phyloP scores from a whole-genome alignment of 2,888 invertebrate species.

The Exephanes ischioxanthus region DNA sequence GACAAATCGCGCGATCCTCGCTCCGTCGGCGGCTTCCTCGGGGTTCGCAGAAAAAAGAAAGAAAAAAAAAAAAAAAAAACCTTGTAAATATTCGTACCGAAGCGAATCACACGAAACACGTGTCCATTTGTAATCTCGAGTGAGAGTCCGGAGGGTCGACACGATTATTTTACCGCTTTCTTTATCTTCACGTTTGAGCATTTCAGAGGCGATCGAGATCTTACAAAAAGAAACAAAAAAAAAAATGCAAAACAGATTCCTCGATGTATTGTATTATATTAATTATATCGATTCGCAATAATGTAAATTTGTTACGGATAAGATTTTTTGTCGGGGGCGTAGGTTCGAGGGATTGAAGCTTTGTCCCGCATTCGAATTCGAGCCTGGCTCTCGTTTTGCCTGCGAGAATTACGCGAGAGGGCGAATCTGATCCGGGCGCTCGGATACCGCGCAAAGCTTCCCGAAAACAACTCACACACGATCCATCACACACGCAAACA shows the following conservation, averaged over 20 bases:
- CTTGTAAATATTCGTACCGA: conserved; percentile 59
- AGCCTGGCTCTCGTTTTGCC: background rate
- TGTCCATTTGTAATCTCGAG: conserved; percentile 53
- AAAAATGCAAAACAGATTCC: conserved; percentile 26
- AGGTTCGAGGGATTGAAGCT: background rate
- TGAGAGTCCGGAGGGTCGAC: conserved; percentile 31
- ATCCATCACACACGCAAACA: background rate
- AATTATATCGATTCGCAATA: conserved; percentile 49
- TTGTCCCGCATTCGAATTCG: background rate
- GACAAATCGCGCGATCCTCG: conserved; percentile 27
- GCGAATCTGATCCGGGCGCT: background rate
- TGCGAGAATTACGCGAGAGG: background rate
- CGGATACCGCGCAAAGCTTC: conserved; percentile 4
- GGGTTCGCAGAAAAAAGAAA: background rate
- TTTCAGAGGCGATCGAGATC: conserved; percentile 18
- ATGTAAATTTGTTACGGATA: conserved; percentile 45
- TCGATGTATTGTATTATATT: conserved; percentile 55
- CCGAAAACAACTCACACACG: background rate
- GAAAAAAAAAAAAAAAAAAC: background rate
- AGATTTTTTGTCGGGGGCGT: background rate
- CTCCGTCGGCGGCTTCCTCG: conserved; percentile 25
- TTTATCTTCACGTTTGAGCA: conserved; percentile 14
- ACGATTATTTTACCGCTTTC: conserved; percentile 2
- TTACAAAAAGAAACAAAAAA: background rate
- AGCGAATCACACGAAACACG: conserved; percentile 25